These are phyloP conservation scores for Amniataba percoides DNA, from an alignment of 2,797 vertebrate species.

Conservation along the genomic window DNA sequence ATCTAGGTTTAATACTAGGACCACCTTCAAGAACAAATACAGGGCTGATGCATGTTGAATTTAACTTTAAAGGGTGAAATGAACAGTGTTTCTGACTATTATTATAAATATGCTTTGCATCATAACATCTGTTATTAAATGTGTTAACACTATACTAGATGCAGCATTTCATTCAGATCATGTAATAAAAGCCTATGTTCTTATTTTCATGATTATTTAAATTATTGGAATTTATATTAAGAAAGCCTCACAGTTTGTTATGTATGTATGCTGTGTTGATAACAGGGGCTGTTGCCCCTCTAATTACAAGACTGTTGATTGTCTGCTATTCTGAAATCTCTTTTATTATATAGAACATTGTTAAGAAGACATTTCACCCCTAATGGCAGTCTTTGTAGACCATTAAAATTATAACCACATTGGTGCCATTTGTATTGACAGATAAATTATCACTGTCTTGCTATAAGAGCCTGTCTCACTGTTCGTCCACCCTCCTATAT, in stretches of 20 bases:
- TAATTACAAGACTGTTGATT: neutral
- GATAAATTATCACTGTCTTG: slow-evolving; percentile 12
- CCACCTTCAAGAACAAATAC: neutral
- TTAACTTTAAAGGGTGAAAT: neutral
- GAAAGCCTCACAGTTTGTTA: neutral
- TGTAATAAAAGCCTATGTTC: neutral
- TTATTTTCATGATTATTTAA: neutral
- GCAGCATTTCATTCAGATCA: neutral
- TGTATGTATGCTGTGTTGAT: neutral
- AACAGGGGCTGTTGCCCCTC: neutral
- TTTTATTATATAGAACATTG: slow-evolving; percentile 1
- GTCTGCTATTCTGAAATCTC: slow-evolving; percentile 3
- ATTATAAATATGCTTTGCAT: neutral
- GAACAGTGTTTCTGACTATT: neutral
- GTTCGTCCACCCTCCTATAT: neutral
- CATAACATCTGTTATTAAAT: neutral
- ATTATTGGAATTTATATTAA: neutral
- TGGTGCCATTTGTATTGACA: slow-evolving; percentile 17
- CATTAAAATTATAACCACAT: slow-evolving; percentile 23
- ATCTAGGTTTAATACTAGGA: too few species aligned
- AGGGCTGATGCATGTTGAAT: neutral
- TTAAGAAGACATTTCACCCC: slow-evolving; percentile 8
- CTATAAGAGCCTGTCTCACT: neutral
- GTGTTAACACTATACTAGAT: neutral
- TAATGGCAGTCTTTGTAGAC: neutral